These are phyloP conservation scores for Brachymystax lenok DNA, from an alignment of 2,797 vertebrate species.

Conservation along the genomic window DNA sequence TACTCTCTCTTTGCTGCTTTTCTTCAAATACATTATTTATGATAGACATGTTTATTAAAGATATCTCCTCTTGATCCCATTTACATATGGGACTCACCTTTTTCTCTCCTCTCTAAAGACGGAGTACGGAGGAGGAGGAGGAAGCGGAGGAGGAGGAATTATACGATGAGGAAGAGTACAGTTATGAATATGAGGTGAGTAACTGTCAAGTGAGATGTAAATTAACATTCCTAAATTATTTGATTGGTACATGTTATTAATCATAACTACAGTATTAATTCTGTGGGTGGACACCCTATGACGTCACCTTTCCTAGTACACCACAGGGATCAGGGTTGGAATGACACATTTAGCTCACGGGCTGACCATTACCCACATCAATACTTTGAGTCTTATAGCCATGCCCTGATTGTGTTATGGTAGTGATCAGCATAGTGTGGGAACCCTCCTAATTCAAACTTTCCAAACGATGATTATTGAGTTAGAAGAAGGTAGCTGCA, in stretches of 20 bases:
- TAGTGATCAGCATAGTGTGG: neutral
- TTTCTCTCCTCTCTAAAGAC: constrained; percentile 56
- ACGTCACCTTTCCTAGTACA: neutral
- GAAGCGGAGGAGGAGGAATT: constrained; percentile 52
- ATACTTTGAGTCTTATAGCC: neutral
- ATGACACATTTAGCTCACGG: no score
- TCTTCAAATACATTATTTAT: neutral
- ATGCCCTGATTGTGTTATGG: neutral
- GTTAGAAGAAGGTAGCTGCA: neutral
- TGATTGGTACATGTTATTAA: neutral
- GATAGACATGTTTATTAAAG: constrained; percentile 3
- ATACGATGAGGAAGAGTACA: constrained; percentile 60
- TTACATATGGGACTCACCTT: neutral
- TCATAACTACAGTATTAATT: neutral
- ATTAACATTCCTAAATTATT: neutral
- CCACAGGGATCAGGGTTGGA: no score
- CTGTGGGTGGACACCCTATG: neutral
- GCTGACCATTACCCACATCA: no score
- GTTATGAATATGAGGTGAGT: constrained; percentile 73
- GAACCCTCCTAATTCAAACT: neutral
- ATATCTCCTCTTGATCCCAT: constrained; percentile 5
- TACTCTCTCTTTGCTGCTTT: neutral
- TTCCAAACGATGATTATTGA: neutral
- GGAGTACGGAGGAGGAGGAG: constrained; percentile 32
- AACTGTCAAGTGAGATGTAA: neutral